Percentiles rank a stretch among this genome's conserved stretches.
These are phyloP conservation scores for Agelaius phoeniceus DNA, from an alignment of 2,113 vertebrate genomes.

Conservation along the genomic window DNA sequence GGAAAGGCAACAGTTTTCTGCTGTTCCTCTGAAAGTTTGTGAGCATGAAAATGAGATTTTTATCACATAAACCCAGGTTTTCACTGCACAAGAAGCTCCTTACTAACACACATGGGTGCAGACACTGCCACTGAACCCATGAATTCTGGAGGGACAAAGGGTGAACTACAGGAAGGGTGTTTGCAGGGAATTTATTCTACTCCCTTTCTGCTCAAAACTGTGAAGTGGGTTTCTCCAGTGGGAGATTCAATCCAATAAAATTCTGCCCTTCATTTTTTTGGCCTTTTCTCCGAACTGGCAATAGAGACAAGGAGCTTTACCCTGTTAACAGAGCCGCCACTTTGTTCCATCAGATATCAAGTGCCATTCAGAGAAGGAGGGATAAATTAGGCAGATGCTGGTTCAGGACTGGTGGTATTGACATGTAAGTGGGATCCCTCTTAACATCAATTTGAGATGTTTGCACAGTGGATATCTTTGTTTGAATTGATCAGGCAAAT, in stretches of 20 bases:
- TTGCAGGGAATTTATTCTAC: background rate
- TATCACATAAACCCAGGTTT: background rate
- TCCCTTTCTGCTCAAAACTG: background rate
- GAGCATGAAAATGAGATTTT: background rate
- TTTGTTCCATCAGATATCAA: background rate
- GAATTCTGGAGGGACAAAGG: background rate
- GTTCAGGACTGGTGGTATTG: background rate
- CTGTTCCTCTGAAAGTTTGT: background rate
- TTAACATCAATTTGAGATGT: background rate
- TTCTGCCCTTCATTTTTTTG: background rate
- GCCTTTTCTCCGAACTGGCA: background rate
- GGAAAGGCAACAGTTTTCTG: background rate
- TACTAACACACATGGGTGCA: background rate
- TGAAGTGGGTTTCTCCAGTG: background rate
- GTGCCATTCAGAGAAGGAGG: background rate
- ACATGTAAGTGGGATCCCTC: background rate
- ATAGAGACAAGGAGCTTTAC: background rate
- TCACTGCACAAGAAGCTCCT: background rate
- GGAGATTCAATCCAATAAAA: background rate
- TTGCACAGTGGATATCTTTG: background rate
- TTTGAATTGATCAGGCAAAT: background rate
- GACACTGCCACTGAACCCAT: background rate
- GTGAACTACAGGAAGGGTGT: background rate
- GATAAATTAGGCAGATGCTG: background rate
- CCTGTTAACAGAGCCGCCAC: background rate